phyloP scores from a whole-genome alignment of 2,888 invertebrate genomes.

The Rhagonycha lutea region DNA sequence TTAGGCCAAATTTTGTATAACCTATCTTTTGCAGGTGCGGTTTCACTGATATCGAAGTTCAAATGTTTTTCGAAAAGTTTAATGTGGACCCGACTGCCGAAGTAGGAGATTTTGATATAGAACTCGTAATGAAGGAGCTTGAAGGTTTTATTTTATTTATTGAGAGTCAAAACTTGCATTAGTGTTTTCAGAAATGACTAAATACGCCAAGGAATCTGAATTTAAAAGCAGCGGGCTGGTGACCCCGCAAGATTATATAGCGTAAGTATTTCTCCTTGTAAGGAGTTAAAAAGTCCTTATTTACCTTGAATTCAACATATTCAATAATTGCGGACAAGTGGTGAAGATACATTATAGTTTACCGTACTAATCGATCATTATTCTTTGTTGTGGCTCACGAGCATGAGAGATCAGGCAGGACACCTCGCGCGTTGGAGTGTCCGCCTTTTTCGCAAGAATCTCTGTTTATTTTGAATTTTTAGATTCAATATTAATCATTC shows the following conservation, averaged over 20 bases:
- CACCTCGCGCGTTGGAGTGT: too few relatives aligned
- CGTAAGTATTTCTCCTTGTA: not conserved
- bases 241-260: not conserved
- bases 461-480: too few relatives aligned
- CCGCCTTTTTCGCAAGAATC: too few relatives aligned
- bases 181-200: not conserved
- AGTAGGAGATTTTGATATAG: constrained; percentile 41
- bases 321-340: too few relatives aligned
- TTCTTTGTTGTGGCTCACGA: too few relatives aligned
- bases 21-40: constrained; percentile 58
- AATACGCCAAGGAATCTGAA: not conserved
- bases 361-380: too few relatives aligned
- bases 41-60: constrained; percentile 67
- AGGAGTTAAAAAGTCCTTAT: not conserved
- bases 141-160: constrained; percentile 23
- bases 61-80: constrained; percentile 68
- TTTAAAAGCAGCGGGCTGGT: not conserved
- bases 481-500: too few relatives aligned
- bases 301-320: too few relatives aligned
- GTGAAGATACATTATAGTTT: too few relatives aligned
- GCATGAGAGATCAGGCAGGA: too few relatives aligned
- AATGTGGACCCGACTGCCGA: constrained; percentile 57
- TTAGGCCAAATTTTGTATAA: not conserved
- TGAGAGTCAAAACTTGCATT: not conserved
- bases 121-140: constrained; percentile 37